These are phyloP conservation scores for Lagocephalus sceleratus DNA, from an alignment of 2,797 vertebrate genomes.

Conservation along the genomic window DNA sequence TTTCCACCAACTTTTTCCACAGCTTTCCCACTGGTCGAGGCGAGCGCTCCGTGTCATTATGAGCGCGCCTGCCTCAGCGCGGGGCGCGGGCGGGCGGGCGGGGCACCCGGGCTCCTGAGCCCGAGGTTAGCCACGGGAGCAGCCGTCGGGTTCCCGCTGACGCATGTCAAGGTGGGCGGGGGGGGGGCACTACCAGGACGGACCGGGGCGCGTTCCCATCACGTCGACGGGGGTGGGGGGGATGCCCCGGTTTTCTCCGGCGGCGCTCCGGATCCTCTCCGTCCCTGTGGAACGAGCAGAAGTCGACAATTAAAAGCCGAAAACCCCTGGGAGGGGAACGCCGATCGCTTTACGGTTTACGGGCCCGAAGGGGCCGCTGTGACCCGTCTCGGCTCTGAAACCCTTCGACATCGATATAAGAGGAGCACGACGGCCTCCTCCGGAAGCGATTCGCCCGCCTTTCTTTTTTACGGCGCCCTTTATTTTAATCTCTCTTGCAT, in stretches of 20 bases:
- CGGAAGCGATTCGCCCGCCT: no score
- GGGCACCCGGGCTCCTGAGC: slow-evolving; percentile 46
- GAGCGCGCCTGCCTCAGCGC: slow-evolving; percentile 60
- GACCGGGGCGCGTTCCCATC: slow-evolving; percentile 62
- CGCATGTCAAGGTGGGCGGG: slow-evolving; percentile 57
- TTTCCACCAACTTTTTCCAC: slow-evolving; percentile 81
- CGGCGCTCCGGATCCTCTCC: slow-evolving; percentile 37
- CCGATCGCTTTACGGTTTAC: not conserved
- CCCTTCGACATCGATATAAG: no score
- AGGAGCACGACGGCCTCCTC: no score
- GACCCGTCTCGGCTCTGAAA: no score
- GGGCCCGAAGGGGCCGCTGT: no score
- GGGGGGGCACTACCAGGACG: slow-evolving; percentile 27
- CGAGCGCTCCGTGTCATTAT: slow-evolving; percentile 59
- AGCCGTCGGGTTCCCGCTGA: slow-evolving; percentile 55
- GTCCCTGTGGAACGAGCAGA: slow-evolving; percentile 59
- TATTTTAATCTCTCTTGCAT: no score
- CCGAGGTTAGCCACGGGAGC: slow-evolving; percentile 59
- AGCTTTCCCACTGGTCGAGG: slow-evolving; percentile 63
- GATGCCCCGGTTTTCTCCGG: slow-evolving; percentile 38
- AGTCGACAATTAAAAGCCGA: not conserved
- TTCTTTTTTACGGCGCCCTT: no score
- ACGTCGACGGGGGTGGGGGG: slow-evolving; percentile 40
- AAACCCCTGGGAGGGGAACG: not conserved
- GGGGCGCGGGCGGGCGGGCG: slow-evolving; percentile 61